A percentile compares a stretch with the other conserved stretches of the same genome.
Conservation (phyloP, 1,140 invertebrate species). For the Lepeophtheirus salmonis region DNA sequence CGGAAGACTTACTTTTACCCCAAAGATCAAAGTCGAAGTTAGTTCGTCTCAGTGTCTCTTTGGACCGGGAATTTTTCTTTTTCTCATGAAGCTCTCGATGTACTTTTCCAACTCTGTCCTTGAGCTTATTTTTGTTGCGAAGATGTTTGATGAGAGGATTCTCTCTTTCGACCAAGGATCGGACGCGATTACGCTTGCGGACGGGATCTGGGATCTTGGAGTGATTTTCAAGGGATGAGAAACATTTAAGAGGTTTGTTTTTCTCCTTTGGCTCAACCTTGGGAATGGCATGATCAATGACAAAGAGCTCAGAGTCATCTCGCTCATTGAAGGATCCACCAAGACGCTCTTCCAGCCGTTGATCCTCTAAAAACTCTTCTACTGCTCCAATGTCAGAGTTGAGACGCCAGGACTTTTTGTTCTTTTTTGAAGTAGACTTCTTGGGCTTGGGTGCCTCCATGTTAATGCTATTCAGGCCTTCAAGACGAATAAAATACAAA, state of each 20-base stretch:
- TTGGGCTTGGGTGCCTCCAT: slow-evolving; percentile 10
- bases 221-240: background rate
- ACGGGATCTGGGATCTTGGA: background rate
- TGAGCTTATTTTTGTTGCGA: background rate
- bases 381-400: slow-evolving; percentile 9
- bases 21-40: slow-evolving; percentile 16
- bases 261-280: background rate
- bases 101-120: background rate
- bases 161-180: background rate
- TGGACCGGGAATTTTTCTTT: background rate
- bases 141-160: slow-evolving; percentile 1
- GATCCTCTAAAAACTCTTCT: slow-evolving; percentile 17
- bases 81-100: background rate
- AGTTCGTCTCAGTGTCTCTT: background rate
- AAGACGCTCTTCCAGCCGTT: slow-evolving; percentile 7
- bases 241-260: slow-evolving; percentile 9
- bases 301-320: slow-evolving; percentile 8
- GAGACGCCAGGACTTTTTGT: slow-evolving; percentile 14
- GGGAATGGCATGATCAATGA: background rate
- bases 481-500: too few species aligned
- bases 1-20: background rate
- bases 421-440: slow-evolving; percentile 15
- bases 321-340: slow-evolving; percentile 10
- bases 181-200: background rate
- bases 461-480: too few species aligned